Percentiles rank a stretch among this genome's conserved stretches.
These are phyloP conservation scores for Cerastis rubricosa DNA, from an alignment of 2,888 invertebrate species.

Conservation along the genomic window DNA sequence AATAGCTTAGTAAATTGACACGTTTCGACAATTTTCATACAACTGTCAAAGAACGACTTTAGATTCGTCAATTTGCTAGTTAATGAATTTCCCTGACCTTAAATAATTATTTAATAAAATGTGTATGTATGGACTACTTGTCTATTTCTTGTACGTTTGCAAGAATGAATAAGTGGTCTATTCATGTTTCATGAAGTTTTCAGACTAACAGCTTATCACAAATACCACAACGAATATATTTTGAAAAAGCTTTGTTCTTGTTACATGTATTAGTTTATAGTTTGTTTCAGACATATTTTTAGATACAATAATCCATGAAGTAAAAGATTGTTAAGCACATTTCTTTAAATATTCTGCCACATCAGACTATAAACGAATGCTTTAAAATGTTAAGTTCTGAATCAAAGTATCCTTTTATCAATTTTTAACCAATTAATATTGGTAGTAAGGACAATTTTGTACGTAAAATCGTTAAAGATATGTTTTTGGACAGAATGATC, in stretches of 20 bases:
- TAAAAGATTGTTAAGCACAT: background rate
- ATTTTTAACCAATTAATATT: conserved; percentile 58
- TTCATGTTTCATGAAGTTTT: conserved; percentile 55
- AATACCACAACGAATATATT: conserved; percentile 28
- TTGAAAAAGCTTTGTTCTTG: conserved; percentile 21
- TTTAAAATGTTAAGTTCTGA: conserved; percentile 26
- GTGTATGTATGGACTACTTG: conserved; percentile 60
- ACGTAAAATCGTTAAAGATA: conserved; percentile 24
- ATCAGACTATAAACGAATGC: conserved; percentile 34
- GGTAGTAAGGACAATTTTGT: conserved; percentile 57
- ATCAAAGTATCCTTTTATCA: conserved; percentile 52
- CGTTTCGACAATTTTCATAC: background rate
- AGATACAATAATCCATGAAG: conserved; percentile 2
- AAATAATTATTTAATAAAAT: conserved; percentile 18
- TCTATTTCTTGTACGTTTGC: conserved; percentile 62
- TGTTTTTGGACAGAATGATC: conserved; percentile 27
- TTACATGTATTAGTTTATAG: conserved; percentile 24
- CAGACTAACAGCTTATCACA: conserved; percentile 19
- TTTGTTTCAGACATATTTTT: conserved; percentile 2
- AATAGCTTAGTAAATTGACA: background rate
- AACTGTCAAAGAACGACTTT: background rate
- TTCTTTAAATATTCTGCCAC: background rate
- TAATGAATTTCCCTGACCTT: background rate
- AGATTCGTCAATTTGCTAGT: background rate
- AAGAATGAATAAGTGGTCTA: conserved; percentile 70